These are phyloP conservation scores for Mormyrus proboscirostris DNA, from an alignment of 2,797 vertebrate species.

Conservation along the genomic window DNA sequence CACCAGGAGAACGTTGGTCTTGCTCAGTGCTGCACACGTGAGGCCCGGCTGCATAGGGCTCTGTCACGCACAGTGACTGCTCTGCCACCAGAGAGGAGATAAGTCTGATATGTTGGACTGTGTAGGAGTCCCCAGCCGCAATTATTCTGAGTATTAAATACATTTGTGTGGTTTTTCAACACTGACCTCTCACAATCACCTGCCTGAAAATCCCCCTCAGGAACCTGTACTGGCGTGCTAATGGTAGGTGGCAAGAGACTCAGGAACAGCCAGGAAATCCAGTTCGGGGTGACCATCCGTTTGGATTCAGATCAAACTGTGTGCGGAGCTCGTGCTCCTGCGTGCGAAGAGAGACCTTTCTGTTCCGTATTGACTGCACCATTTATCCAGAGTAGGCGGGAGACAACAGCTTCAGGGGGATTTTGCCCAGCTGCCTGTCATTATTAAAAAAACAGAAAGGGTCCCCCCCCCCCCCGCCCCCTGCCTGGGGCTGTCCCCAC, in stretches of 20 bases:
- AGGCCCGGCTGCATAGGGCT: neutral
- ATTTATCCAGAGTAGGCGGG: neutral
- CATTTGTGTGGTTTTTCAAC: neutral
- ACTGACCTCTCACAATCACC: neutral
- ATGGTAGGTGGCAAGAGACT: neutral
- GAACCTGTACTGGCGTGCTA: neutral
- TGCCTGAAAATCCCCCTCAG: neutral
- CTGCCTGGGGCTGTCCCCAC: neutral
- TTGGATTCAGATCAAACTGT: neutral
- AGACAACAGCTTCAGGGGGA: neutral
- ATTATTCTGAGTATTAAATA: neutral
- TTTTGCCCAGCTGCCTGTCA: neutral
- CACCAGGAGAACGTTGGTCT: neutral
- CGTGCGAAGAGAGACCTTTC: neutral
- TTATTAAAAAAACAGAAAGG: neutral
- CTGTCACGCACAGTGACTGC: neutral
- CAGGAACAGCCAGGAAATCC: neutral
- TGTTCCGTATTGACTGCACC: conserved; percentile 17
- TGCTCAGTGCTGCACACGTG: neutral
- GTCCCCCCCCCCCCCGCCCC: neutral
- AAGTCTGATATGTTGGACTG: neutral
- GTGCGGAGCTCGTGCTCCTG: neutral
- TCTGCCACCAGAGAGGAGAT: neutral
- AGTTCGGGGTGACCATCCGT: neutral
- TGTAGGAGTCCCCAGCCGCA: neutral